Conservation (phyloP, 2,113 vertebrate species). For the Sceloporus tristichus region DNA sequence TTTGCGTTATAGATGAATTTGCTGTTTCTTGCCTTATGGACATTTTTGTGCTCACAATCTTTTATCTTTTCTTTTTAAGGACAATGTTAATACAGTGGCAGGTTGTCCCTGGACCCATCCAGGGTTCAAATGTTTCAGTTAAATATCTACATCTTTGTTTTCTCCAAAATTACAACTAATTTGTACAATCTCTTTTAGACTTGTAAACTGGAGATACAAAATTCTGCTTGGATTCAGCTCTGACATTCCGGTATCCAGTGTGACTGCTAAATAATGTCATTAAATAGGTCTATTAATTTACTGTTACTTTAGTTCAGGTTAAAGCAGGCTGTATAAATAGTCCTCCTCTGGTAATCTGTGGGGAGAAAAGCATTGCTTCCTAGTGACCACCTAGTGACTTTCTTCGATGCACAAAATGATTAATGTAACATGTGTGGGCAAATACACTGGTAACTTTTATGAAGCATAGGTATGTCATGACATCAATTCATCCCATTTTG, state of each 20-base stretch:
- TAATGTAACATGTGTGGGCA: neutral
- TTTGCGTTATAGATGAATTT: too few relatives aligned
- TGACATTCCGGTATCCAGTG: neutral
- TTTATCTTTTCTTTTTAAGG: neutral
- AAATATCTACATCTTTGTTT: neutral
- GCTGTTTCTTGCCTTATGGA: too few relatives aligned
- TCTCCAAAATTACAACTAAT: neutral
- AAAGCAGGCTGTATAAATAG: neutral
- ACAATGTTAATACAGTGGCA: neutral
- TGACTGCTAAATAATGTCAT: too few relatives aligned
- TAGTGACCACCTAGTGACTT: neutral
- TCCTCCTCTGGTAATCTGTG: neutral
- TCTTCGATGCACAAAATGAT: neutral
- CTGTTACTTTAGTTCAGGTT: neutral
- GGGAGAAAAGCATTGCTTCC: neutral
- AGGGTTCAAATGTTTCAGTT: neutral
- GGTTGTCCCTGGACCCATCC: too few relatives aligned
- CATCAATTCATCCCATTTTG: slow-evolving; percentile 1
- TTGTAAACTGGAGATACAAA: neutral
- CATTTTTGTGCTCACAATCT: too few relatives aligned
- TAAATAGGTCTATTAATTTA: too few relatives aligned
- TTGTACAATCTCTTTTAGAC: neutral
- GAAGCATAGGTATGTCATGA: neutral
- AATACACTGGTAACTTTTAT: neutral
- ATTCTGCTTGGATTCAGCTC: neutral